Evolutionary conservation across 1,140 invertebrate species (phyloP), one percentile per base, ranked within the genome.

Genomic region (Maconellicoccus hirsutus): DNA sequence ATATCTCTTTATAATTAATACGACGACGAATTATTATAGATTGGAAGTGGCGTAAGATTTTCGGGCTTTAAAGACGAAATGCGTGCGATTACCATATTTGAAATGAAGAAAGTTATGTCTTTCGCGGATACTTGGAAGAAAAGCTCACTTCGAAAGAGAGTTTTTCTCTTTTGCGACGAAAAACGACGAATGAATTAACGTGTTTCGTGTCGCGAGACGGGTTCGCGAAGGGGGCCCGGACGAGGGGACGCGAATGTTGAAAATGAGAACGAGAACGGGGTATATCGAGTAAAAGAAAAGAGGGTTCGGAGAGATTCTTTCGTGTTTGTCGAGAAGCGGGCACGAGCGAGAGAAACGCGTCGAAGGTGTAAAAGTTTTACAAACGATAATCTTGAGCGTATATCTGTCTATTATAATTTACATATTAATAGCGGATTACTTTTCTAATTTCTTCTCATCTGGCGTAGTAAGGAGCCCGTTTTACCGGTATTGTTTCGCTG

Each of bases 371-470:
- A 66, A 66, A 66, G 3, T 66, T 66, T 66, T 25, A 66, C 25
- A 66, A 66, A 61, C 59, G 61, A 66, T 66, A 66, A 66, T 66
- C 61, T 66, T 25, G 42, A 23, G 61, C 61, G 61, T 66, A 66
- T 26, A 66, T 66, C 21, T 66, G 61, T 66, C 21, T 66, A 66
- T 66, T 66, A 66, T 66, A 66, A 66, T 66, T 66, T 66, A 66
- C 61, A 66, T 66, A 66, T 66, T 66, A 66, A 66, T 66, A 66
- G 61, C 61, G 61, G 61, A 66, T 66, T 66, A 66, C 61, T 66
- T 66, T 66, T 66, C 61, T 66, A 66, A 66, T 66, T 66, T 66
- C 61, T 66, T 66, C 61, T 19, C 42, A 52, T 52, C 42, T 52
- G 12, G 16, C n/a, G 10, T 52, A 14, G 42, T 52, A 14, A 19